Percentiles rank a stretch among this genome's conserved stretches.
Conservation (phyloP, 2,113 vertebrate genomes). For the Periophthalmodon schlosseri region DNA sequence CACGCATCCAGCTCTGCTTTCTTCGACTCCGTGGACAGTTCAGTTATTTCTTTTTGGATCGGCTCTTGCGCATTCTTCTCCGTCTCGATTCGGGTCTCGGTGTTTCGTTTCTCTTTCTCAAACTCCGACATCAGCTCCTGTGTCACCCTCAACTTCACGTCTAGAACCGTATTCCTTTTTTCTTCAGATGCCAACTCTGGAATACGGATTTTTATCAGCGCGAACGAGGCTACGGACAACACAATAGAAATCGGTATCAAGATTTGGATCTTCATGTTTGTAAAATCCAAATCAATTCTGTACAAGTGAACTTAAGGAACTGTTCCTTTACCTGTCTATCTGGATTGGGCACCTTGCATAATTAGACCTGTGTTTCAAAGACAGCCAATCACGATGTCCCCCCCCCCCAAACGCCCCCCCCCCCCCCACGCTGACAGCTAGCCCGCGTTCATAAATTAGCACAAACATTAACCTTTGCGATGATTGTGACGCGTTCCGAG, state of each 20-base stretch:
- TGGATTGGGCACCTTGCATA: neutral
- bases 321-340: neutral
- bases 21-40: neutral
- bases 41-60: fast-evolving
- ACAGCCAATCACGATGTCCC: neutral
- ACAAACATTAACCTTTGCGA: conserved; percentile 86
- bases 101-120: neutral
- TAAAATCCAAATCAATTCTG: neutral
- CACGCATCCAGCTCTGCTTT: conserved; percentile 27
- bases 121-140: conserved; percentile 58
- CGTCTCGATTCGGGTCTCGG: neutral
- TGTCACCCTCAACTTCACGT: conserved; percentile 59
- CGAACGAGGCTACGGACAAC: conserved; percentile 29
- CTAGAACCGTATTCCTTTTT: conserved; percentile 35
- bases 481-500: conserved; percentile 79
- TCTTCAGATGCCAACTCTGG: neutral
- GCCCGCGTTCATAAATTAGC: conserved; percentile 84
- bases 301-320: neutral
- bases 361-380: neutral
- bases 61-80: fast-evolving
- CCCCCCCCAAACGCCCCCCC: conserved; percentile 42
- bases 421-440: conserved; percentile 78
- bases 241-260: conserved; percentile 10
- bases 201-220: conserved; percentile 28
- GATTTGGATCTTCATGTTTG: conserved; percentile 49